Base-by-base conservation (phyloP, 92 coral and sea anemone genomes). In the Epizoanthus scotinus region DNA sequence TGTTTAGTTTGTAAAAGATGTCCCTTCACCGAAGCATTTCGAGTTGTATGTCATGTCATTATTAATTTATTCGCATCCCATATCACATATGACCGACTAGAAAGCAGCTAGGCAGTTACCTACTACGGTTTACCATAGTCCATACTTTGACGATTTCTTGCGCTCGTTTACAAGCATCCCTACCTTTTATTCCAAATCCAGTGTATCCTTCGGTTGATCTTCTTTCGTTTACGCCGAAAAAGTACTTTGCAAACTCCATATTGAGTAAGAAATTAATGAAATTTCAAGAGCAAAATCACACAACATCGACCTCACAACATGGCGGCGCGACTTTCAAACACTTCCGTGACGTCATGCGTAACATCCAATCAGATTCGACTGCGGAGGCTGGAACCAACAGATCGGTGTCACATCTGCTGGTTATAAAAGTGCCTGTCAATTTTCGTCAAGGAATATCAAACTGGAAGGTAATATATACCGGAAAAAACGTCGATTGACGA, bases 231-330 rank as follows among this genome's bases (percentile, higher is more conserved):
- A 85, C 66, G 38, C 94, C 79, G 75, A 92, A 92, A 44, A 92
- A 86, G 44, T 89, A 91, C 87, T 83, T 92, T 47, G 97, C 85
- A 58, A 92, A 84, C 80, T 92, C 97, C 97, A 92, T 92, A 56
- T 82, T 87, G 21, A 75, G 78, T 65, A 63, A 75, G 67, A 84
- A 75, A 54, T 44, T 78, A 25, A 15, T 66, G 61, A 71, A 87
- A 65, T 78, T 64, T 82, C 77, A 62, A 83, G 64, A 69, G 73
- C 27, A 53, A 57, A n/a, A 40, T 10, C 77, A 82, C 19, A 68
- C 79, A 61, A 36, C 26, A 44, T 55, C 84, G 28, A 61, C 85
- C 72, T 88, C 75, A 71, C 83, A 92, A 90, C 84, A 91, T 89
- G 90, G 93, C 96, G 87, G 81, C 73, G 50, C 57, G 59, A 84